Percentiles rank a stretch among this genome's conserved stretches.
Conservation (phyloP, 2,113 vertebrate species). For the Notothenia coriiceps region DNA sequence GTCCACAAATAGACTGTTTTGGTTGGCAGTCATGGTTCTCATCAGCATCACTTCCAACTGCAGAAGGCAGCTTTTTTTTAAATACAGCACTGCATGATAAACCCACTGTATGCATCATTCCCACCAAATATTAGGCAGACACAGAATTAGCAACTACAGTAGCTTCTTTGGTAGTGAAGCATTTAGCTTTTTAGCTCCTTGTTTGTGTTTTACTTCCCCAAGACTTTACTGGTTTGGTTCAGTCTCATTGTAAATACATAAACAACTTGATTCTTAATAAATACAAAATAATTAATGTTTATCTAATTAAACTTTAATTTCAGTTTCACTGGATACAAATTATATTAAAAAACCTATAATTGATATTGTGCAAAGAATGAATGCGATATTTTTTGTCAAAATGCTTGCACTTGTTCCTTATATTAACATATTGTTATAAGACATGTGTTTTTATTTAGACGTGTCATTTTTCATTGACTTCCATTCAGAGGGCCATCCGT, state of each 20-base stretch:
- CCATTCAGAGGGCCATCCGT: conserved; percentile 13
- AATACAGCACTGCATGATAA: background rate
- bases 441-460: background rate
- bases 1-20: background rate
- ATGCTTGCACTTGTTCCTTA: background rate
- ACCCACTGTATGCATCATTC: background rate
- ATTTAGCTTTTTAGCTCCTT: background rate
- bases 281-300: background rate
- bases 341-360: background rate
- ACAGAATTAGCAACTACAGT: too few species aligned
- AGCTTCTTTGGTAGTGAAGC: background rate
- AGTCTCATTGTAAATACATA: too few species aligned
- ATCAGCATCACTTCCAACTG: background rate
- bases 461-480: background rate
- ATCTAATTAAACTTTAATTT: background rate
- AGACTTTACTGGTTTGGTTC: too few species aligned
- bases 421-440: background rate
- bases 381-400: background rate
- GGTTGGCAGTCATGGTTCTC: background rate
- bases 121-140: background rate
- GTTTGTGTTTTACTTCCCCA: too few species aligned
- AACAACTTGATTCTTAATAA: background rate
- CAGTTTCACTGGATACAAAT: background rate
- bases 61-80: too few species aligned
- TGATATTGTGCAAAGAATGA: background rate